These are phyloP conservation scores for Ammospiza nelsoni DNA, from an alignment of 2,113 vertebrate species.

Conservation along the genomic window DNA sequence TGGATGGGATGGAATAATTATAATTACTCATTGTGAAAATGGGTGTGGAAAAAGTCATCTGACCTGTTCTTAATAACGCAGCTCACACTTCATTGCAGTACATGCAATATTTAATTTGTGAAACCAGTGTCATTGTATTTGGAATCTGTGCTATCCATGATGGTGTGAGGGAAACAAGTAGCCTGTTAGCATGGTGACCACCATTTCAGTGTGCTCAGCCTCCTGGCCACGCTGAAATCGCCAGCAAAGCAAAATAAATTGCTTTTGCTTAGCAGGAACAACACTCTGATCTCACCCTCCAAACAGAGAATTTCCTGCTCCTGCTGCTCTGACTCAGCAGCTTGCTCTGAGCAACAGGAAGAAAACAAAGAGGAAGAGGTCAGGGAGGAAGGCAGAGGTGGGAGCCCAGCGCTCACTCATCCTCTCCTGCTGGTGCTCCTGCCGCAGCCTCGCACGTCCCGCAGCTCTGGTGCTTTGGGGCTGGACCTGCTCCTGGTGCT, in stretches of 20 bases:
- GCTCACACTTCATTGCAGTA: not conserved
- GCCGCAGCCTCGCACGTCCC: fast-evolving
- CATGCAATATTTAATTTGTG: not conserved
- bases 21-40: constrained; percentile 25
- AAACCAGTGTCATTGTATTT: not conserved
- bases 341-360: constrained; percentile 25
- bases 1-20: not conserved
- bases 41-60: not conserved
- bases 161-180: not conserved
- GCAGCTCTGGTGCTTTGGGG: fast-evolving
- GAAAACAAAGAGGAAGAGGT: constrained; percentile 21
- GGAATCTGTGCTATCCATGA: not conserved
- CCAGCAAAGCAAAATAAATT: constrained; percentile 39
- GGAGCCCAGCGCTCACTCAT: fast-evolving
- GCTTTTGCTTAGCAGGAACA: constrained; percentile 27
- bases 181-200: not conserved
- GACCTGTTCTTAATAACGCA: not conserved
- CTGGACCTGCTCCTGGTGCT: not conserved
- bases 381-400: constrained; percentile 16
- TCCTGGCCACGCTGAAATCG: not conserved
- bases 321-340: constrained; percentile 54
- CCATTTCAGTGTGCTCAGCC: not conserved
- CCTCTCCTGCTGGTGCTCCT: not conserved
- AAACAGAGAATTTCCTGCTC: constrained; percentile 43
- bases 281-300: constrained; percentile 2